A percentile compares a stretch with the other conserved stretches of the same genome.
Evolutionary conservation across 2,888 invertebrate genomes (phyloP).

Genomic region (Callyntrura sp.): DNA sequence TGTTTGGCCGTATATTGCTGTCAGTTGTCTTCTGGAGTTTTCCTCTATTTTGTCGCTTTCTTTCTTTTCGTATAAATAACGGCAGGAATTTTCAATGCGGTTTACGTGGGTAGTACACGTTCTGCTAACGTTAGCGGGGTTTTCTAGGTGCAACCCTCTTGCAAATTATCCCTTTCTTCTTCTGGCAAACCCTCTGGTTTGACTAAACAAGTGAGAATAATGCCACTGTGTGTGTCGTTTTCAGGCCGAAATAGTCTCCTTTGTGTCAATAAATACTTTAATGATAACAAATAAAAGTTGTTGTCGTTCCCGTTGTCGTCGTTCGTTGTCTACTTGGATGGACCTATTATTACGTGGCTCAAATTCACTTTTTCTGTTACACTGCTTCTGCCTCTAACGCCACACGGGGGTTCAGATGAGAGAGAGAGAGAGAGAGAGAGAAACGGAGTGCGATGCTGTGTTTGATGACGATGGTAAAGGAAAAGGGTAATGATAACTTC

Average conservation of each 20-base stretch:
- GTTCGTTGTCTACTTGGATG: background rate
- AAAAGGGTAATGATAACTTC: constrained; percentile 11
- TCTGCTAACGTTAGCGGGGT: background rate
- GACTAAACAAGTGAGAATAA: background rate
- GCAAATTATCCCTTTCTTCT: constrained; percentile 19
- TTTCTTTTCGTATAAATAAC: background rate
- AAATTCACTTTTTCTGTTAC: constrained; percentile 72
- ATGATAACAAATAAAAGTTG: constrained; percentile 43
- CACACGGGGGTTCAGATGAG: constrained; percentile 59
- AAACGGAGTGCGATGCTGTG: constrained; percentile 54
- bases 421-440: constrained; percentile 43
- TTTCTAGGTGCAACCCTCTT: background rate
- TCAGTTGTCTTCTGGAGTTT: too few relatives aligned
- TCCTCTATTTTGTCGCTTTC: background rate
- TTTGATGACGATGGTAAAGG: constrained; percentile 25
- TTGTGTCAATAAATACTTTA: constrained; percentile 45
- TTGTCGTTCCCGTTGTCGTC: background rate
- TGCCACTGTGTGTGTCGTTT: constrained; percentile 38
- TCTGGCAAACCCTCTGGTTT: background rate
- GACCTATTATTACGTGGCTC: background rate
- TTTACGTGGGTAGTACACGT: background rate
- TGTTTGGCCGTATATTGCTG: background rate
- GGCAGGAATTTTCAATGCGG: background rate
- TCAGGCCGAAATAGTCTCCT: constrained; percentile 24
- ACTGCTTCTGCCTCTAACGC: constrained; percentile 24